Evolutionary conservation across 2,113 vertebrate species (phyloP).

Genomic region (Sander vitreus): DNA sequence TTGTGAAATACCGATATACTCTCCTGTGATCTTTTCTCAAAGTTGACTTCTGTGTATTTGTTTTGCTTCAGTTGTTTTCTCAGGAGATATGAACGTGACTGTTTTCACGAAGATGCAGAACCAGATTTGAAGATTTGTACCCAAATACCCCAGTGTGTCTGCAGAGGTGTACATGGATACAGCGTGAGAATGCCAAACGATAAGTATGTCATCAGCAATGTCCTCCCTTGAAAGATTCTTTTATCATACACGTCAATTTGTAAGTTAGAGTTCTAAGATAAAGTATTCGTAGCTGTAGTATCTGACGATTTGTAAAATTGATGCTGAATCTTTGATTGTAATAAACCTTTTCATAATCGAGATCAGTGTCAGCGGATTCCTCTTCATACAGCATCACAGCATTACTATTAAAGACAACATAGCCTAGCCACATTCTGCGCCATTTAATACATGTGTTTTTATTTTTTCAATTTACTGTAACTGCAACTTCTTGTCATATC

Average conservation of each 20-base stretch:
- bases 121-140: background rate
- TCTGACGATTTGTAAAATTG: too few relatives aligned
- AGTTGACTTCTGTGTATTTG: background rate
- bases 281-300: background rate
- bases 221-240: background rate
- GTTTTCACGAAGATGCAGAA: background rate
- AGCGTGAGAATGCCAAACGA: background rate
- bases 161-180: background rate
- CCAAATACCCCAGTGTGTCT: background rate
- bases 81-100: background rate
- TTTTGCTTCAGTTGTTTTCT: background rate
- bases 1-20: background rate
- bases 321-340: too few relatives aligned
- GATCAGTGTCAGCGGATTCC: too few relatives aligned
- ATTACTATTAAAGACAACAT: too few relatives aligned
- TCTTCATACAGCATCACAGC: too few relatives aligned
- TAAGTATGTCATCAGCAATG: too few relatives aligned
- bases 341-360: too few relatives aligned
- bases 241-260: background rate
- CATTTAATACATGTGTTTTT: background rate
- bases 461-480: background rate
- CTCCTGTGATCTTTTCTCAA: background rate
- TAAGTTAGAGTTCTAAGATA: background rate
- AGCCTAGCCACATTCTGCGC: too few relatives aligned
- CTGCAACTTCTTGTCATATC: background rate